These are phyloP conservation scores for Emberiza fucata DNA, from an alignment of 2,113 vertebrate species.

Conservation along the genomic window DNA sequence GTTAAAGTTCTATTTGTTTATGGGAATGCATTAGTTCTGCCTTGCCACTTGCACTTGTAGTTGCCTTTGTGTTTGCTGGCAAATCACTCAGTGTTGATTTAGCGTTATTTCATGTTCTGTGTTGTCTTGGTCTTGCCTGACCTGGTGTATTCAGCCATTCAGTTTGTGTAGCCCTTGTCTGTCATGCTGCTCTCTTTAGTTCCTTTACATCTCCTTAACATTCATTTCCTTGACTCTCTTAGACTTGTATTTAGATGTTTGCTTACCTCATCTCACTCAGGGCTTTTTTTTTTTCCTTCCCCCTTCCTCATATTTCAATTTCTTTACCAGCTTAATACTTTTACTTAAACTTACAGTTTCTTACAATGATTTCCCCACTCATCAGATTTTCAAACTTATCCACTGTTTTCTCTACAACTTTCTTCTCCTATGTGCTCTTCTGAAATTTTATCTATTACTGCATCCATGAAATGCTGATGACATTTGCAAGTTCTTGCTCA, in stretches of 20 bases:
- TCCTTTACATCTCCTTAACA: not conserved
- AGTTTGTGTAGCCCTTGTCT: not conserved
- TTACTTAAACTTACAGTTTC: no score
- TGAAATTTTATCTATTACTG: not conserved
- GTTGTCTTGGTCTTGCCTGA: not conserved
- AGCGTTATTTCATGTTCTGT: not conserved
- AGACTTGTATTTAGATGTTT: not conserved
- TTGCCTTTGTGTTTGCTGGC: not conserved
- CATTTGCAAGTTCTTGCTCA: not conserved
- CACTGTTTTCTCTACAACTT: not conserved
- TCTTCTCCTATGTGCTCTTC: not conserved
- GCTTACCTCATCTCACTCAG: not conserved
- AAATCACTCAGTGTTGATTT: not conserved
- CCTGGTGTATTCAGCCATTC: not conserved
- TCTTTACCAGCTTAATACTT: constrained; percentile 8
- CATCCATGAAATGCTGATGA: not conserved
- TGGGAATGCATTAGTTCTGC: not conserved
- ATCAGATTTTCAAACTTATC: not conserved
- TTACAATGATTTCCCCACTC: not conserved
- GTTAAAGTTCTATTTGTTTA: not conserved
- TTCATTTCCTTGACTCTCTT: not conserved
- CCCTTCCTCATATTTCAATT: constrained; percentile 20
- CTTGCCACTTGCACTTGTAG: not conserved
- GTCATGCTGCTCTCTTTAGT: not conserved
- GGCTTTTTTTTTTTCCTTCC: not conserved